Conservation (phyloP, 2,888 invertebrate species). For the Acleris laterana region DNA sequence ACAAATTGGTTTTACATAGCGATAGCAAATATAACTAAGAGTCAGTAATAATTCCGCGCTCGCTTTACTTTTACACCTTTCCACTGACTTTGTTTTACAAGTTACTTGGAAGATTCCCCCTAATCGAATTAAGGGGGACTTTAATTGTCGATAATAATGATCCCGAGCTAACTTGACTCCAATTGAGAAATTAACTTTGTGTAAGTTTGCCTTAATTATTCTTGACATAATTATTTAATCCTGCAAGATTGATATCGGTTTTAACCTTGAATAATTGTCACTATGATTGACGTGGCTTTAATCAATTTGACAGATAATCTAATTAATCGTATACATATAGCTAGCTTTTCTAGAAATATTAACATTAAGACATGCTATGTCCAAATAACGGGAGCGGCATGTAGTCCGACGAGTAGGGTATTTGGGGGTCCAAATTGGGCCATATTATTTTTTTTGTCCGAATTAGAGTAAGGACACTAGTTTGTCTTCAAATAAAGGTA, state of each 20-base stretch:
- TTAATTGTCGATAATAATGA: conserved; percentile 75
- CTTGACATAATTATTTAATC: conserved; percentile 37
- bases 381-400: too few species aligned
- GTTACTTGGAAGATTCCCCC: conserved; percentile 61
- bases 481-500: too few species aligned
- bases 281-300: conserved; percentile 3
- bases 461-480: too few species aligned
- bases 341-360: too few species aligned
- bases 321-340: too few species aligned
- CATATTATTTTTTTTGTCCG: too few species aligned
- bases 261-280: conserved; percentile 9
- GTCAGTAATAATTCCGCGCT: background rate
- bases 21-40: too few species aligned
- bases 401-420: too few species aligned
- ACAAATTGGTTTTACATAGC: too few species aligned
- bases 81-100: conserved; percentile 43
- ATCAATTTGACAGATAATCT: background rate
- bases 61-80: background rate
- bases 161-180: conserved; percentile 66
- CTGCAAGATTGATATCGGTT: conserved; percentile 32
- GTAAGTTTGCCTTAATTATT: conserved; percentile 35
- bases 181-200: conserved; percentile 64
- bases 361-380: too few species aligned
- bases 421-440: too few species aligned
- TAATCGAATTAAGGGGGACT: conserved; percentile 69